Base-by-base conservation (phyloP, 2,888 invertebrate species). In the Anaspis maculata region DNA sequence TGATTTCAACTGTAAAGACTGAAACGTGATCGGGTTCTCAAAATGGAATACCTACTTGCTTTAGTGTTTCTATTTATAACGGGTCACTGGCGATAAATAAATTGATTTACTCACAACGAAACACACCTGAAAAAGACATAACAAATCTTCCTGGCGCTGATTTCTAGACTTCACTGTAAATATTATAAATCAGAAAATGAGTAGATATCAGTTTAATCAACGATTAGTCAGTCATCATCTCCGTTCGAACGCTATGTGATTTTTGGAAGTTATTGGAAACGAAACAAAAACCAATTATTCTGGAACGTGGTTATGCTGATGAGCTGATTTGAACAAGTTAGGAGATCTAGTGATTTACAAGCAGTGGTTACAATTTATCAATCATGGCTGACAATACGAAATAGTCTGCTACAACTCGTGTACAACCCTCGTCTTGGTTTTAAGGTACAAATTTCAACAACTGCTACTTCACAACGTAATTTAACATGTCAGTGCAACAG, bases 1-100 rank as follows among this genome's bases (percentile, higher is more conserved):
- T 45, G 42, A 41, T 42, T 40, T 45, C 40, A 36, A 39, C 30
- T 38, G 30, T 45, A 37, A 37, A 33, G 37, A 37, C 30, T 33
- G 23, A 33, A 33, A 41, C 45, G 45, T 42, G 45, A 42, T 35
- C 33, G 26, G 39, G 26, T 38, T 42, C 27, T 30, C 19, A 37
- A 45, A 37, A 30, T 28, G 12, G 14, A 14, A n/a, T n/a, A n/a
- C 6, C 15, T 29, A 29, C 19, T 21, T 25, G 15, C 29, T 15
- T 14, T 37, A 37, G 28, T 32, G 37, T 37, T 27, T 37, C 21
- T 10, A 29, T 29, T 29, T 29, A 16, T 29, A 27, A 27, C 14
- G 27, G 27, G n/a, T 11, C 24, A n/a, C 15, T 19, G 14, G 21
- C 29, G 26, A 33, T 33, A 37, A 33, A 33, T 30, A 33, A 30